Conservation (phyloP, 1,140 invertebrate genomes). For the Pseudomyrmex cubaensis region DNA sequence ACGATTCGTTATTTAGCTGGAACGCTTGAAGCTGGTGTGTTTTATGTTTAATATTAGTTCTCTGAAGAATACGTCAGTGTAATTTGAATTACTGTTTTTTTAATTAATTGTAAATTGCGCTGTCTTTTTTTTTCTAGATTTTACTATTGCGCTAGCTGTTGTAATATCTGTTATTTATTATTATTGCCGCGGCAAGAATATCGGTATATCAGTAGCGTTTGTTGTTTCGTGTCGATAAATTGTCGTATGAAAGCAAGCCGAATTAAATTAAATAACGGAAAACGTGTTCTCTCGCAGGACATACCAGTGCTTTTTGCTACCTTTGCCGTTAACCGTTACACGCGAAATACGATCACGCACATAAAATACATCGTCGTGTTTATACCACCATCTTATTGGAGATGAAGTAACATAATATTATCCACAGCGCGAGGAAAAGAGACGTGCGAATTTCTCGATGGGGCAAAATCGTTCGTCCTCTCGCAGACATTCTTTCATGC, state of each 20-base stretch:
- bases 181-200: not conserved
- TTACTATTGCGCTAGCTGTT: no score
- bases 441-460: not conserved
- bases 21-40: not conserved
- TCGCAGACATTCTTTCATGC: conserved; percentile 33
- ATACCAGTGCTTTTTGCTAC: conserved; percentile 11
- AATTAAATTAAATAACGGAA: conserved; percentile 33
- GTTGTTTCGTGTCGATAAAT: conserved; percentile 12
- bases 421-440: not conserved
- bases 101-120: no score
- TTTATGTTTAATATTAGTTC: not conserved
- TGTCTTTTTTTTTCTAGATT: no score
- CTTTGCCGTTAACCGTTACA: conserved; percentile 39
- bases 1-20: not conserved
- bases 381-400: not conserved
- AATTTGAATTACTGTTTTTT: not conserved
- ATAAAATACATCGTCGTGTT: not conserved
- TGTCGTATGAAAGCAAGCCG: not conserved
- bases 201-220: not conserved
- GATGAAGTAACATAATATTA: conserved; percentile 31
- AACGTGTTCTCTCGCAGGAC: conserved; percentile 14
- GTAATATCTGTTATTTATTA: not conserved
- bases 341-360: conserved; percentile 8
- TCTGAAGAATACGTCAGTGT: not conserved
- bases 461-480: not conserved